Conservation (phyloP, 2,797 vertebrate genomes). For the Tympanoctomys barrerae region DNA sequence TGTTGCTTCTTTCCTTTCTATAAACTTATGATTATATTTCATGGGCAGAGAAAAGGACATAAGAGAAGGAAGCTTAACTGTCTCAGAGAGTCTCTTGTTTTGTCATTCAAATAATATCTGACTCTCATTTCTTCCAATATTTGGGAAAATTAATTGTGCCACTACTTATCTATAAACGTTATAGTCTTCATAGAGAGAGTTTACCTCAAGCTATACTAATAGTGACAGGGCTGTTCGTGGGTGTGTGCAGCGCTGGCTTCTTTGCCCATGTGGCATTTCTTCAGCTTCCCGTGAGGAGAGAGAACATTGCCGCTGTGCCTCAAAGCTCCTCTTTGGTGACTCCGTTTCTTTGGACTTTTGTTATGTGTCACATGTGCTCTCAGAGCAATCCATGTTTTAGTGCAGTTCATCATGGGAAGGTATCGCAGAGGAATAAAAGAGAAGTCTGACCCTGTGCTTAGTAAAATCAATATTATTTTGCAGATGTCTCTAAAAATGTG, state of each 20-base stretch:
- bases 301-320: slow-evolving; percentile 31
- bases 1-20: not conserved
- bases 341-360: slow-evolving; percentile 64
- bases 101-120: not conserved
- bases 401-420: slow-evolving; percentile 65
- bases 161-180: not conserved
- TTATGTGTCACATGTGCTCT: slow-evolving; percentile 70
- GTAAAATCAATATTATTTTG: slow-evolving; percentile 72
- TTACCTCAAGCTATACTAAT: not conserved
- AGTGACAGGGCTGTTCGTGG: not conserved
- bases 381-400: slow-evolving; percentile 48
- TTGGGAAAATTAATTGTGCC: not conserved
- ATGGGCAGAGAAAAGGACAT: not conserved
- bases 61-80: not conserved
- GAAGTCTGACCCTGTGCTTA: slow-evolving; percentile 67
- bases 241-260: too few species aligned
- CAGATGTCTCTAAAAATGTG: slow-evolving; percentile 38
- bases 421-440: slow-evolving; percentile 78
- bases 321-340: slow-evolving; percentile 67
- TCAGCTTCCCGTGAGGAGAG: slow-evolving; percentile 67
- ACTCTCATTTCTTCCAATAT: not conserved
- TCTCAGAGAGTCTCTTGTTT: not conserved
- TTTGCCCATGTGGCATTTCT: not conserved
- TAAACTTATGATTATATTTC: not conserved
- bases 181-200: too few species aligned